Evolutionary conservation across 2,888 invertebrate species (phyloP), one percentile per base, ranked within the genome.

Genomic region (Hydriomena furcata): DNA sequence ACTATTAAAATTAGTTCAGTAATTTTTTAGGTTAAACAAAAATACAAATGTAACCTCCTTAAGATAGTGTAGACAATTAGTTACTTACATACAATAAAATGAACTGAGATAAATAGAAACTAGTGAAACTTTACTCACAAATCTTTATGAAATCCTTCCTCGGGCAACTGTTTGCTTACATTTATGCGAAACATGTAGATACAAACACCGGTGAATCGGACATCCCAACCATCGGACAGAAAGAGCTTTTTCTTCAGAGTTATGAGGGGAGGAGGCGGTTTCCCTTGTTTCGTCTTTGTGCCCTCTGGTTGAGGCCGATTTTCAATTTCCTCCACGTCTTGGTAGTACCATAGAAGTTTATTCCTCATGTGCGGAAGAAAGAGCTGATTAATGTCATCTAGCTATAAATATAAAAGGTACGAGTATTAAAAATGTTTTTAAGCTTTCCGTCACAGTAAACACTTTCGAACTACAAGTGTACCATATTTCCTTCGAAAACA

Each of bases 111-210:
- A n/a, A n/a, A n/a, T n/a, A n/a, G n/a, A n/a, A n/a, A n/a, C n/a
- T n/a, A n/a, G n/a, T n/a, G n/a, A n/a, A n/a, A n/a, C n/a, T n/a
- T n/a, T n/a, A n/a, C 92, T 91, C 66, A 93, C 93, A 93, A 78
- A 77, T 93, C 97, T 87, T 96, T 97, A 77, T 97, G 97, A 69
- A 97, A 97, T n/a, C 97, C 97, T 85, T 97, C 97, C 77, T 97
- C 97, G 0, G 97, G 97, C 60, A 97, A 81, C 75, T 96, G 96
- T 70, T 97, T 97, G 57, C 94, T 93, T 28, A 94, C 95, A 73
- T 94, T 96, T 35, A 96, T 94, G 60, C 97, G 92, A 74, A 96
- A 95, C 91, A 97, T 96, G 70, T 96, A 97, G 61, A 97, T 94
- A 66, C 96, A 96, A 47, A 95, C 92, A 23, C 97, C 97, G 0